Conservation (phyloP, 2,797 vertebrate species). For the Erethizon dorsatum region DNA sequence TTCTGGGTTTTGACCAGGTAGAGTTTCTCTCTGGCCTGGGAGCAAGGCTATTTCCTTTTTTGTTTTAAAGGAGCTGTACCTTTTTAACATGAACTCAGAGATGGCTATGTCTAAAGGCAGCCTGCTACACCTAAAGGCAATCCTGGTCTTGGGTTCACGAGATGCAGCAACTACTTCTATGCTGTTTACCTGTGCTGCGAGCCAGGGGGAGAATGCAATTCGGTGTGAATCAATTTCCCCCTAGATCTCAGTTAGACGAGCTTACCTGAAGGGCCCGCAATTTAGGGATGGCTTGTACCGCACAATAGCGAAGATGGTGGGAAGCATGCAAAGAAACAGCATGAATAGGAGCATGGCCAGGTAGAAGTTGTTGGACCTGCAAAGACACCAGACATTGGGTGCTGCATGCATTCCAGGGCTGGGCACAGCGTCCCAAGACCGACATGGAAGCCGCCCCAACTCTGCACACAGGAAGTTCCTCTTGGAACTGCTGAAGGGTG, state of each 20-base stretch:
- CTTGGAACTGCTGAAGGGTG: background rate
- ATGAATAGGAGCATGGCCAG: conserved; percentile 98
- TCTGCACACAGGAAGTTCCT: background rate
- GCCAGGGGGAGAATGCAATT: background rate
- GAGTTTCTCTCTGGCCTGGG: background rate
- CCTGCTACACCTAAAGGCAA: background rate
- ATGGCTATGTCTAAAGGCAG: fast-evolving
- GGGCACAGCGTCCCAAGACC: fast-evolving
- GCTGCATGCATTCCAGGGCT: too few relatives aligned
- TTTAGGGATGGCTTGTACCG: conserved; percentile 95
- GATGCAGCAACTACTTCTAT: too few relatives aligned
- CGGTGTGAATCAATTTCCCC: fast-evolving
- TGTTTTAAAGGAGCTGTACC: background rate
- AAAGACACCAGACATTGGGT: background rate
- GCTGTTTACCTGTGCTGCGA: too few relatives aligned
- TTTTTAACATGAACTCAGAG: background rate
- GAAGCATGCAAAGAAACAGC: conserved; percentile 98
- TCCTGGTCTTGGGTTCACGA: background rate
- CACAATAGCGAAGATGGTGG: conserved; percentile 97
- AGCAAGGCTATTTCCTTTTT: background rate
- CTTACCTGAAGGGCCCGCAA: conserved; percentile 98
- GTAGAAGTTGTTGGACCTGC: conserved; percentile 99
- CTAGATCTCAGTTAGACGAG: fast-evolving
- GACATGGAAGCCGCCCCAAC: fast-evolving
- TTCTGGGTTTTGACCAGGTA: background rate